Conservation (phyloP, 2,113 vertebrate species). For the Pseudopipra pipra region DNA sequence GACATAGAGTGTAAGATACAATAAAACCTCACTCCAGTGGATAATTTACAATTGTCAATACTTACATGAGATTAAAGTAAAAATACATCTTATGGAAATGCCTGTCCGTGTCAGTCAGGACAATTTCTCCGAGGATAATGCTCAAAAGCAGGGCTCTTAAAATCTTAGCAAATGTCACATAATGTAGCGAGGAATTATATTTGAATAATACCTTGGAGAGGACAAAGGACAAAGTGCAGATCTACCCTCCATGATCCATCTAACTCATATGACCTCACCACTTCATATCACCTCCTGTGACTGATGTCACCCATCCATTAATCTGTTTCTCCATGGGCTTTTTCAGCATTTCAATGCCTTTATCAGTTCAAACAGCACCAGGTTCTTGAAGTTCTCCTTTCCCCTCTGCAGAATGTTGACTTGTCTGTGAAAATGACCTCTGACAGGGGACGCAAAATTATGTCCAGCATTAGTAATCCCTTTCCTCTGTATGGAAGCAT, state of each 20-base stretch:
- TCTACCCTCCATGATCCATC: background rate
- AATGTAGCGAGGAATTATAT: background rate
- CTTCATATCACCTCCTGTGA: background rate
- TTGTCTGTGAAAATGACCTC: background rate
- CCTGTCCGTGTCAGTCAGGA: background rate
- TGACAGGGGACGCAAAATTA: background rate
- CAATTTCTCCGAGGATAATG: background rate
- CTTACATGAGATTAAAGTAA: background rate
- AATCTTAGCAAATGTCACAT: background rate
- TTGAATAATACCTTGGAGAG: conserved; percentile 11
- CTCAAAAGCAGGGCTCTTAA: background rate
- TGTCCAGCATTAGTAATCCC: background rate
- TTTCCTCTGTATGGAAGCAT: background rate
- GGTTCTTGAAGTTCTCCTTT: background rate
- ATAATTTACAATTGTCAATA: background rate
- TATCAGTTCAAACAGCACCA: background rate
- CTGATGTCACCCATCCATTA: background rate
- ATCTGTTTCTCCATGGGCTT: background rate
- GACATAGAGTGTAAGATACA: background rate
- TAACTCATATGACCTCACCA: background rate
- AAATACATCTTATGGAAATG: background rate
- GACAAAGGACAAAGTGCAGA: conserved; percentile 10
- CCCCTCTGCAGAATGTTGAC: background rate
- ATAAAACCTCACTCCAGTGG: background rate
- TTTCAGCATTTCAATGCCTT: background rate